Conservation (phyloP, 2,113 vertebrate species). For the Castor canadensis region DNA sequence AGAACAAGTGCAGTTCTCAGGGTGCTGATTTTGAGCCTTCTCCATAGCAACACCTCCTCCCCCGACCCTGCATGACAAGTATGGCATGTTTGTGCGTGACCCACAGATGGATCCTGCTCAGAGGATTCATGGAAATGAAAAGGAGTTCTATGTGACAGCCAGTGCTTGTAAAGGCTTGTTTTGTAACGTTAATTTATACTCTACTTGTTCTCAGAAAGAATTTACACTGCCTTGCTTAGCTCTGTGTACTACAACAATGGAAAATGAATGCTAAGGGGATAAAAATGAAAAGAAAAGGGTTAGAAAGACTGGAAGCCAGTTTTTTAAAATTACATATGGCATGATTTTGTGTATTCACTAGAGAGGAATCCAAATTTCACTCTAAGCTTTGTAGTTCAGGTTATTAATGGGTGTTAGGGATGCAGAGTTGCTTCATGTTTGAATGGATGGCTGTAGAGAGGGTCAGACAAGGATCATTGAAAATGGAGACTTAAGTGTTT, state of each 20-base stretch:
- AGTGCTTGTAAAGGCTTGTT: not conserved
- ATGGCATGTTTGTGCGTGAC: not conserved
- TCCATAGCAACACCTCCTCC: conserved; percentile 1
- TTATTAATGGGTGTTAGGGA: not conserved
- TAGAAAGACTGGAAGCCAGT: not conserved
- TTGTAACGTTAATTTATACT: not conserved
- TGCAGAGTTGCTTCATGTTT: not conserved
- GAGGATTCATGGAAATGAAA: not conserved
- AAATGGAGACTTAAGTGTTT: not conserved
- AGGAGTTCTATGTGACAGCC: not conserved
- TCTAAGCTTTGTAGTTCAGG: not conserved
- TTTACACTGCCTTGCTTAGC: not conserved
- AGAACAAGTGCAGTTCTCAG: not conserved
- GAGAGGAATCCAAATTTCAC: not conserved
- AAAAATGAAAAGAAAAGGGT: not conserved
- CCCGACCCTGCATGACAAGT: not conserved
- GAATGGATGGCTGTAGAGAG: not conserved
- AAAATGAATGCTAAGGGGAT: not conserved
- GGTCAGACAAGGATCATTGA: not conserved
- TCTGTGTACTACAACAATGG: not conserved
- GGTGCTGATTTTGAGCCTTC: conserved; percentile 6
- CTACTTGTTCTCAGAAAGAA: not conserved
- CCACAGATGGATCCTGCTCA: not conserved
- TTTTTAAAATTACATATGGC: not conserved
- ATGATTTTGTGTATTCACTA: not conserved